Base-by-base conservation (phyloP, 2,888 invertebrate species). In the Megastigmus dorsalis region DNA sequence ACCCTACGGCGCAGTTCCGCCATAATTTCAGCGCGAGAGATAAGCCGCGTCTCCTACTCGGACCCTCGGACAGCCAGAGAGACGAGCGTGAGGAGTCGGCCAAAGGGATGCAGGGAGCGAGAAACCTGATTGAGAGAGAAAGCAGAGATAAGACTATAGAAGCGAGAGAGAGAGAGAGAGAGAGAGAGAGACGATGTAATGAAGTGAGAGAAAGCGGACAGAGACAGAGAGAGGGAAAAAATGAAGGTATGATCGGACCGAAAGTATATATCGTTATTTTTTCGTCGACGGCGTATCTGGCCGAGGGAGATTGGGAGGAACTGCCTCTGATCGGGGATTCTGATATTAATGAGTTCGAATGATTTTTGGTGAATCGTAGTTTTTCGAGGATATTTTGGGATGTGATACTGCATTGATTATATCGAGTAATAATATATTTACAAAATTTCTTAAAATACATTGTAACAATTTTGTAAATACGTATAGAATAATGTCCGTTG, bases 1-100 rank as follows among this genome's bases (percentile, higher is more conserved):
- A 43, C 57, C 65, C 72, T 65, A 65, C 72, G 50, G 50, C 36
- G n/a, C n/a, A n/a, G 72, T 72, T 65, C 38, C 50, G 57, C 55
- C 67, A 62, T 63, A 74, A 68, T 68, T 74, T 67, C 63, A 33
- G 41, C 15, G 7, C 38, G 36, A 26, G 33, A 48, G 74, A 74
- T 74, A 74, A 74, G 50, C 68, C 28, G 36, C 55, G 52, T 23
- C 50, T 13, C 2, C n/a, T n/a, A n/a, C 1, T 30, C 43, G 60
- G 45, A 60, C 60, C 60, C 54, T 54, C 30, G 15, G 43, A 10
- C 48, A n/a, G n/a, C n/a, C 5, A 13, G 33, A 20, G 7, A 54
- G 33, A 9, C 50, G n/a, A n/a, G 38, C 60, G 15, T 36, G 2
- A n/a, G 36, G 65, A 20, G 20, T 2, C 28, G 38, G 23, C n/a